A percentile compares a stretch with the other conserved stretches of the same genome.
phyloP scores from a whole-genome alignment of 92 coral and sea anemone species.

The Ricordea florida region DNA sequence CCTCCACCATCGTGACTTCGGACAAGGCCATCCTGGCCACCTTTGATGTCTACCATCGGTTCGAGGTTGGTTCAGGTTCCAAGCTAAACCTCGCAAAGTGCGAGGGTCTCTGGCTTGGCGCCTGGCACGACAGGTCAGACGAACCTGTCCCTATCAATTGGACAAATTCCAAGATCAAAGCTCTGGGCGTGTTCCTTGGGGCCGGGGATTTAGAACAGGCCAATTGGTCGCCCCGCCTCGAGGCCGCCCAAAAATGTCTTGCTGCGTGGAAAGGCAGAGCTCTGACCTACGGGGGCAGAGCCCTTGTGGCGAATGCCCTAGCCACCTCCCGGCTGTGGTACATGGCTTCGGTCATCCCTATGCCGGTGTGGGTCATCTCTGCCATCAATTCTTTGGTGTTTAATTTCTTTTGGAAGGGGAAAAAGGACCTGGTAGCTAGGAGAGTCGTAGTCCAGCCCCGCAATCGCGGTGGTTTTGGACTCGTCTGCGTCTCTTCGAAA shows the following conservation, averaged over 20 bases:
- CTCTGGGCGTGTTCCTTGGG: neutral
- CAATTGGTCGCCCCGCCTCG: neutral
- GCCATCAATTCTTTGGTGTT: neutral
- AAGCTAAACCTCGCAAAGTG: neutral
- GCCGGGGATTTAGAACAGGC: neutral
- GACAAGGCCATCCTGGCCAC: neutral
- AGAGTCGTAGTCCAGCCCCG: neutral
- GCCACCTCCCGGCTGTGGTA: slow-evolving; percentile 11
- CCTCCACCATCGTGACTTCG: neutral
- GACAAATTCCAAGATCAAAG: neutral
- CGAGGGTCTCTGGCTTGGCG: neutral
- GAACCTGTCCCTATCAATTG: neutral
- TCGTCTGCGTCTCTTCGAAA: too few relatives aligned
- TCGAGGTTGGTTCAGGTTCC: neutral
- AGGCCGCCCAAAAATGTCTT: neutral
- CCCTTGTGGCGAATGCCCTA: neutral
- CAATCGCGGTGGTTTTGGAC: too few relatives aligned
- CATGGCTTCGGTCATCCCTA: neutral
- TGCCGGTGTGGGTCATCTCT: neutral
- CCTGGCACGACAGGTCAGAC: neutral
- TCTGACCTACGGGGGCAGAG: neutral
- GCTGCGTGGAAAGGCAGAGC: neutral
- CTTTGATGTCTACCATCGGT: neutral
- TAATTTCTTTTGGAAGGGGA: neutral
- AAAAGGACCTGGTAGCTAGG: neutral